Percentiles rank a stretch among this genome's conserved stretches.
Evolutionary conservation across 2,888 invertebrate species (phyloP).

Genomic region (Protophormia terraenovae): DNA sequence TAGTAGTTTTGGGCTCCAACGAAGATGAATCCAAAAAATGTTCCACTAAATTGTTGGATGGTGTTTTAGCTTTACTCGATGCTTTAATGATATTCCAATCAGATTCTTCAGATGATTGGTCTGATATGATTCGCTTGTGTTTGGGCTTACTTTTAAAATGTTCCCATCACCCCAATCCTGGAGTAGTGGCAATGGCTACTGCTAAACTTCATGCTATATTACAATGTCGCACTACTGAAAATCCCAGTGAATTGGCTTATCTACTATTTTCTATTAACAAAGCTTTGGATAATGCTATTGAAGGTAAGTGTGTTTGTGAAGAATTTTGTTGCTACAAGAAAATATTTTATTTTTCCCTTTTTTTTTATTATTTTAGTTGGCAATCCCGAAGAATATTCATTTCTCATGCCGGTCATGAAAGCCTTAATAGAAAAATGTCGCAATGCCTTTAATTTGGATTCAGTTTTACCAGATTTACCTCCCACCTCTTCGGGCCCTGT

Average conservation of each 20-base stretch:
- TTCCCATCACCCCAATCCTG: slow-evolving; percentile 81
- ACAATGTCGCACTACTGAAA: slow-evolving; percentile 83
- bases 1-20: slow-evolving; percentile 83
- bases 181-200: slow-evolving; percentile 84
- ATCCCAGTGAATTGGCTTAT: slow-evolving; percentile 83
- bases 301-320: slow-evolving; percentile 75
- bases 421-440: slow-evolving; percentile 83
- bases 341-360: slow-evolving; percentile 5
- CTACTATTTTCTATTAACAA: slow-evolving; percentile 82
- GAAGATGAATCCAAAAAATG: slow-evolving; percentile 82
- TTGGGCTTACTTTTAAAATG: slow-evolving; percentile 82
- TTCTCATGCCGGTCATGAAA: slow-evolving; percentile 85
- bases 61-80: slow-evolving; percentile 83
- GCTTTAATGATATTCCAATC: slow-evolving; percentile 83
- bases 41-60: slow-evolving; percentile 83
- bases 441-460: slow-evolving; percentile 77
- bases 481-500: slow-evolving; percentile 83
- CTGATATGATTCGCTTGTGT: slow-evolving; percentile 83
- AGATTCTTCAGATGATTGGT: slow-evolving; percentile 82
- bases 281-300: slow-evolving; percentile 81
- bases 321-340: not conserved
- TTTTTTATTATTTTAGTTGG: slow-evolving; percentile 76
- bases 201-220: slow-evolving; percentile 84
- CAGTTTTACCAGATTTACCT: slow-evolving; percentile 82
- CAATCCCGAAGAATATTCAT: slow-evolving; percentile 84